Evolutionary conservation across 2,888 invertebrate species (phyloP).

Genomic region (Blera fallax): DNA sequence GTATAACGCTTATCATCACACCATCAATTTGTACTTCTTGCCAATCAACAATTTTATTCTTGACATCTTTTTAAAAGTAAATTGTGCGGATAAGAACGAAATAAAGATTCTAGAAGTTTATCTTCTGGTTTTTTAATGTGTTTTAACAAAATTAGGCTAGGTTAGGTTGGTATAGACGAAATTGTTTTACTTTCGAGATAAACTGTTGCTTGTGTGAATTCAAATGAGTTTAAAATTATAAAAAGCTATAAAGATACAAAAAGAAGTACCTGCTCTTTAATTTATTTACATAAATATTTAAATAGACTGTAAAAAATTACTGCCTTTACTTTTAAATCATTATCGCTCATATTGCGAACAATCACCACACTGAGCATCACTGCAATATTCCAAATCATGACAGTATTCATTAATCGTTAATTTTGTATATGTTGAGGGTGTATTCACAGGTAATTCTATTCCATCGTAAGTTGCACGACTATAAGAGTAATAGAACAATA

Average conservation of each 20-base stretch:
- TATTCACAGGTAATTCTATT: neutral
- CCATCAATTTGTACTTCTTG: too few relatives aligned
- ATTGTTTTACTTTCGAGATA: neutral
- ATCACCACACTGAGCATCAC: neutral
- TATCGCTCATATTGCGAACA: neutral
- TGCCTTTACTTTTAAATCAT: neutral
- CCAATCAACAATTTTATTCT: too few relatives aligned
- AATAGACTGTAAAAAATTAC: neutral
- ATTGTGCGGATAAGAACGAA: too few relatives aligned
- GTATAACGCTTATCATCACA: too few relatives aligned
- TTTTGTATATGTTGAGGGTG: neutral
- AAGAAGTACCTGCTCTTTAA: neutral
- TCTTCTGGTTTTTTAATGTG: too few relatives aligned
- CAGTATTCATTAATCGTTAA: slow-evolving; percentile 13
- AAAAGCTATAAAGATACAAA: neutral
- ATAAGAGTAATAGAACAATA: neutral
- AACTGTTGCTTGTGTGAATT: neutral
- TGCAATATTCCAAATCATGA: slow-evolving; percentile 17
- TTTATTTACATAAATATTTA: neutral
- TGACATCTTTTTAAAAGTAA: too few relatives aligned
- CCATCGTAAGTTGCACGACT: slow-evolving; percentile 3
- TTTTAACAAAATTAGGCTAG: neutral
- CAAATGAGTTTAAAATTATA: neutral
- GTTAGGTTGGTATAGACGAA: neutral
- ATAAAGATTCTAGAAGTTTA: too few relatives aligned